Percentiles rank a stretch among this genome's conserved stretches.
phyloP scores from a whole-genome alignment of 2,797 vertebrate genomes.

The Poecilia picta region DNA sequence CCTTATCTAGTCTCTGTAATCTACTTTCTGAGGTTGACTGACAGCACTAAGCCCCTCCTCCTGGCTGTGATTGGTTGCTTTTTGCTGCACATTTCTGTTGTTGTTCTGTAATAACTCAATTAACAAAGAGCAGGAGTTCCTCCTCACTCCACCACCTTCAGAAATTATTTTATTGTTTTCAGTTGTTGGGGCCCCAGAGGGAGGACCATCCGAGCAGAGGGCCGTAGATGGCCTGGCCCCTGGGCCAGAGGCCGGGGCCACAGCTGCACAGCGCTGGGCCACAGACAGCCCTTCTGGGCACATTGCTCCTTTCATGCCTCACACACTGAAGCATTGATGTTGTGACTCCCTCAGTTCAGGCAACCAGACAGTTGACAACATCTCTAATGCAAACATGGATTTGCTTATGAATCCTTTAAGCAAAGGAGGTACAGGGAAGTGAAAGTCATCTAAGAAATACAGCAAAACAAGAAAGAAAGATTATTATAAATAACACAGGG shows the following conservation, averaged over 20 bases:
- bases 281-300: conserved; percentile 78
- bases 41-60: too few species aligned
- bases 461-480: not conserved
- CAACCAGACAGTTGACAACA: conserved; percentile 38
- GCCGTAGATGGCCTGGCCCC: conserved; percentile 56
- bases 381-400: conserved; percentile 34
- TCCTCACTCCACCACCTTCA: not conserved
- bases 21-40: too few species aligned
- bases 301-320: conserved; percentile 78
- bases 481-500: not conserved
- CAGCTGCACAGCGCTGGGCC: conserved; percentile 72
- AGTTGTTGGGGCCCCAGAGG: conserved; percentile 39
- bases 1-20: too few species aligned
- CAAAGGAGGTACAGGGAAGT: not conserved
- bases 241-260: conserved; percentile 8
- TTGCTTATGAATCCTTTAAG: conserved; percentile 20
- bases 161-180: conserved; percentile 45
- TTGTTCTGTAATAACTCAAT: not conserved
- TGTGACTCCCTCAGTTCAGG: conserved; percentile 46
- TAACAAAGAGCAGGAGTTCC: conserved; percentile 2
- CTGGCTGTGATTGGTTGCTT: too few species aligned
- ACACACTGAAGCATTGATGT: conserved; percentile 80
- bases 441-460: not conserved
- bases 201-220: conserved; percentile 53
- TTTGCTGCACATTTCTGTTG: not conserved